Percentiles rank a stretch among this genome's conserved stretches.
Evolutionary conservation across 2,113 vertebrate genomes (phyloP).

Genomic region (Cebus imitator): DNA sequence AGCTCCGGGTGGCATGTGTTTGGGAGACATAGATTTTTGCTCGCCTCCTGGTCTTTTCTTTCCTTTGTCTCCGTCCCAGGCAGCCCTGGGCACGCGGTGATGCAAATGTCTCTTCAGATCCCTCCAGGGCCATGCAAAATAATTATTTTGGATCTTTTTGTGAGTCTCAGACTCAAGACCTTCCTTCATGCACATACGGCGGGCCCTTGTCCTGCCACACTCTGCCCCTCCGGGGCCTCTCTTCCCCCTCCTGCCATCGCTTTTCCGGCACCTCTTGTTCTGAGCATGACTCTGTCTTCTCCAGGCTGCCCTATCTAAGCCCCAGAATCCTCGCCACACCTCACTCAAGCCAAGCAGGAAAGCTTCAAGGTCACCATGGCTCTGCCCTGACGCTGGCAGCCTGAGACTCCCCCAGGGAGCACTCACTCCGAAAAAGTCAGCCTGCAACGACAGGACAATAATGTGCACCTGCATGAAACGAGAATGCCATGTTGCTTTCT

Average conservation of each 20-base stretch:
- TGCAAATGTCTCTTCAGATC: background rate
- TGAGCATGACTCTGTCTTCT: background rate
- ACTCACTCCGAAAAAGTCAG: background rate
- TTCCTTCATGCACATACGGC: accelerated
- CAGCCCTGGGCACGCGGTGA: background rate
- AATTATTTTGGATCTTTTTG: background rate
- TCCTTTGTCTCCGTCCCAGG: background rate
- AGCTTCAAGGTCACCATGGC: background rate
- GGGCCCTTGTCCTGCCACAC: background rate
- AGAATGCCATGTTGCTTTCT: background rate
- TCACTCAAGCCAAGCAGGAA: background rate
- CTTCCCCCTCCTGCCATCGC: background rate
- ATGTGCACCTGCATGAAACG: accelerated
- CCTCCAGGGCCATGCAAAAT: background rate
- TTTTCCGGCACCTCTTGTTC: background rate
- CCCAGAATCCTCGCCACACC: background rate
- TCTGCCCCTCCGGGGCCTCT: background rate
- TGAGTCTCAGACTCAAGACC: background rate
- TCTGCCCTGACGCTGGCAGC: background rate
- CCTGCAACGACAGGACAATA: accelerated
- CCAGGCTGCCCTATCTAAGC: slow-evolving; percentile 26
- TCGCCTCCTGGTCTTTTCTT: background rate
- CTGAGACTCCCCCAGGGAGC: background rate
- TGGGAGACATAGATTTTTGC: background rate
- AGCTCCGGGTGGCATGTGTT: accelerated